phyloP scores from a whole-genome alignment of 2,797 vertebrate species.

The Bucorvus abyssinicus region DNA sequence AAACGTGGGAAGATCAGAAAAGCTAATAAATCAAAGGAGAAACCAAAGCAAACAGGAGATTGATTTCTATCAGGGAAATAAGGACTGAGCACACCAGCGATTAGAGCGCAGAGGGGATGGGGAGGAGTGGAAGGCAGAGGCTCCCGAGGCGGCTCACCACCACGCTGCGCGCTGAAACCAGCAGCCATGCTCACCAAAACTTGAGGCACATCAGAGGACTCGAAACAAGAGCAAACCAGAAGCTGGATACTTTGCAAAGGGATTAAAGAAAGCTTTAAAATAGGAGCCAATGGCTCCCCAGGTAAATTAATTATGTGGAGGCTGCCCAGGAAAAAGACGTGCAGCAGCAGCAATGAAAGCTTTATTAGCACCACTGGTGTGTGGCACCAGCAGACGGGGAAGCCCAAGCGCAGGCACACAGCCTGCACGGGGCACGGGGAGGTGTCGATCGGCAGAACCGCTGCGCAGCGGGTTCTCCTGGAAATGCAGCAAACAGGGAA shows the following conservation, averaged over 20 bases:
- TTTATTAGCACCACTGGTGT: neutral
- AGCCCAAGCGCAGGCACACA: neutral
- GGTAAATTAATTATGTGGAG: neutral
- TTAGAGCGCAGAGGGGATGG: neutral
- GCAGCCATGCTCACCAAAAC: fast-evolving
- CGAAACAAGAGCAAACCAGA: neutral
- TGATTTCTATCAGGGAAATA: neutral
- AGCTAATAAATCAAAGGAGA: neutral
- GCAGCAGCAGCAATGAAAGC: neutral
- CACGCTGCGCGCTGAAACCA: neutral
- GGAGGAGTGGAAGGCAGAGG: neutral
- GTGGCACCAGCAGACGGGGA: fast-evolving
- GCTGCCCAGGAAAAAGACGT: neutral
- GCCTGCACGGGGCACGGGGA: fast-evolving
- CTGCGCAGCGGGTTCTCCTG: neutral
- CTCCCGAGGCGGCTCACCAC: neutral
- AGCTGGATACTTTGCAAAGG: neutral
- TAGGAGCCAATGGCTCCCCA: neutral
- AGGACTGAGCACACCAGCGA: neutral
- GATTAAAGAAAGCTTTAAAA: neutral
- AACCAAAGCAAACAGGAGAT: neutral
- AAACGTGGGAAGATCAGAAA: neutral
- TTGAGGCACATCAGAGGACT: neutral
- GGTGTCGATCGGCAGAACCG: neutral
- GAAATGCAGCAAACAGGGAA: neutral